These are phyloP conservation scores for Rallus limicola DNA, from an alignment of 2,113 vertebrate genomes.

Conservation along the genomic window DNA sequence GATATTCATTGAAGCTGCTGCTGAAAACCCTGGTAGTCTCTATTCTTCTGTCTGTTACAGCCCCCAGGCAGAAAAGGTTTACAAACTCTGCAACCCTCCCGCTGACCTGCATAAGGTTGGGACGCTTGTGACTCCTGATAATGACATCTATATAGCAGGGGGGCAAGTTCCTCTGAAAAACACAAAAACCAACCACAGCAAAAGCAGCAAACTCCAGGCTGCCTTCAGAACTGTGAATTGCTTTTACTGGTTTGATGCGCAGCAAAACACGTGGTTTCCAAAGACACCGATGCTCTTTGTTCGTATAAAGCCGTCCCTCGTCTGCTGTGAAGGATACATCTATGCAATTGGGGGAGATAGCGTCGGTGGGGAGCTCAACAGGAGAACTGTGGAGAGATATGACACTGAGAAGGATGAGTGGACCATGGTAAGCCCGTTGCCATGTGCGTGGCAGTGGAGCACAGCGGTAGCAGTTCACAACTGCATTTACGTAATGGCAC, in stretches of 20 bases:
- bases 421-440: slow-evolving; percentile 92
- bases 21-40: slow-evolving; percentile 82
- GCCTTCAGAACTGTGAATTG: slow-evolving; percentile 92
- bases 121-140: slow-evolving; percentile 93
- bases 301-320: slow-evolving; percentile 91
- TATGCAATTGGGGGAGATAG: slow-evolving; percentile 95
- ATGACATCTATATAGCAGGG: slow-evolving; percentile 96
- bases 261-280: slow-evolving; percentile 96
- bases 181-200: slow-evolving; percentile 85
- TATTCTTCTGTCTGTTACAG: slow-evolving; percentile 95
- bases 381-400: slow-evolving; percentile 93
- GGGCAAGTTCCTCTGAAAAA: slow-evolving; percentile 93
- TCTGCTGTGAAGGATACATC: slow-evolving; percentile 94
- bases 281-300: slow-evolving; percentile 95
- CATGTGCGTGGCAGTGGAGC: slow-evolving; percentile 95
- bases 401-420: slow-evolving; percentile 95
- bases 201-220: slow-evolving; percentile 88
- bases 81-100: slow-evolving; percentile 92
- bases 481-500: slow-evolving; percentile 94
- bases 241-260: slow-evolving; percentile 98
- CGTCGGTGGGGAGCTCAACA: slow-evolving; percentile 89
- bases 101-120: slow-evolving; percentile 94
- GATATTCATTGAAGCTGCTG: slow-evolving; percentile 94
- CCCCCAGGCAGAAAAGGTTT: slow-evolving; percentile 96
- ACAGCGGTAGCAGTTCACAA: slow-evolving; percentile 88